Evolutionary conservation across 2,113 vertebrate species (phyloP).

Genomic region (Anarhynchus alexandrinus): DNA sequence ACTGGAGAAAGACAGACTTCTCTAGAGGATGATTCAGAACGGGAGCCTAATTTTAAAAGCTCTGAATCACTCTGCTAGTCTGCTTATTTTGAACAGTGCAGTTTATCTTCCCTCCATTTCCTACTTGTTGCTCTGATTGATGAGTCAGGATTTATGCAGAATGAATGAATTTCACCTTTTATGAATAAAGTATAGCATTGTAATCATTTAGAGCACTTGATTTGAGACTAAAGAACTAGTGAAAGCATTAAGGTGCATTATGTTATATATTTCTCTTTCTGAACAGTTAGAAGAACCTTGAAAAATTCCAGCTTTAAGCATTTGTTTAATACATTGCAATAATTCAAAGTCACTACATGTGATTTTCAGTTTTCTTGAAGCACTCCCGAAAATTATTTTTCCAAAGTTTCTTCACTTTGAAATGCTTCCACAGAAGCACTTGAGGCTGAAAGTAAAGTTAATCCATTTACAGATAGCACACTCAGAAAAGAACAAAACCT

Average conservation of each 20-base stretch:
- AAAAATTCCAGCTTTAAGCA: neutral
- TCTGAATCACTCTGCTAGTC: slow-evolving; percentile 12
- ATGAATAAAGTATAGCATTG: slow-evolving; percentile 11
- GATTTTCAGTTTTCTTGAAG: slow-evolving; percentile 21
- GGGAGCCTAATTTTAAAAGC: neutral
- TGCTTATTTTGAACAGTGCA: neutral
- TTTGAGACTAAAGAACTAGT: neutral
- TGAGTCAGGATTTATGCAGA: slow-evolving; percentile 31
- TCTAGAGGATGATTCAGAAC: neutral
- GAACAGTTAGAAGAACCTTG: neutral
- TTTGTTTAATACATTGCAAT: neutral
- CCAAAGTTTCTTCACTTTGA: slow-evolving; percentile 15
- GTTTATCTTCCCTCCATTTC: slow-evolving; percentile 24
- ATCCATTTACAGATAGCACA: neutral
- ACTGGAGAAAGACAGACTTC: neutral
- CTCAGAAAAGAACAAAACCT: slow-evolving; percentile 16
- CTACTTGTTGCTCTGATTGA: slow-evolving; percentile 14
- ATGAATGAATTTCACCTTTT: slow-evolving; percentile 41
- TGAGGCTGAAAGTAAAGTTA: slow-evolving; percentile 9
- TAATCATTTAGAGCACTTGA: neutral
- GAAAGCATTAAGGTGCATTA: neutral
- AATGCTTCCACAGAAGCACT: slow-evolving; percentile 14
- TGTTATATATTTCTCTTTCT: neutral
- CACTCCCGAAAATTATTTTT: slow-evolving; percentile 28
- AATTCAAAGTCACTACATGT: neutral